Evolutionary conservation across 2,888 invertebrate species (phyloP), one percentile per base, ranked within the genome.

Genomic region (Hemaris fuciformis): DNA sequence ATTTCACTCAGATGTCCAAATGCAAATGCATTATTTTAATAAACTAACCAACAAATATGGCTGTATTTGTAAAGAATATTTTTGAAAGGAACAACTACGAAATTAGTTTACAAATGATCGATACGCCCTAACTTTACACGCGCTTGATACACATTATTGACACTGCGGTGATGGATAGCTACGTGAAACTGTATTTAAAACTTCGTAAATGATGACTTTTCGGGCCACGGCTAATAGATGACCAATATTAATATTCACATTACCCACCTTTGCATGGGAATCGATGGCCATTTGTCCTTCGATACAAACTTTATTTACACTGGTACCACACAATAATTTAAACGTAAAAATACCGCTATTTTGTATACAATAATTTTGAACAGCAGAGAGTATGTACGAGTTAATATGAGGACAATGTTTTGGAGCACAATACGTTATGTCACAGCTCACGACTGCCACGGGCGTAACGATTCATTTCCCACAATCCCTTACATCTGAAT

Each of bases 401-500:
- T n/a, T 38, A 4, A 38, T n/a, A 38, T 38, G n/a, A 38, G 38
- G n/a, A 38, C 2, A 48, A 48, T 48, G 48, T 15, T 53, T 53
- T 53, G 15, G 10, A 53, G 31, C 27, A 53, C 31, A 53, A 65
- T 59, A 64, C 56, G 59, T 67, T 59, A 60, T 45, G 45, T 45
- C 10, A n/a, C 27, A 18, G 8, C 48, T 57, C 63, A 57, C 62
- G 60, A 57, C 68, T 65, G 69, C 59, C 70, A 64, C 68, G 67
- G 62, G 69, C 74, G 75, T 75, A 75, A 78, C 80, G 83, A 87
- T 85, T 86, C 85, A 84, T 85, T 80, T 80, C 72, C 80, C 81
- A 84, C 88, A 84, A 87, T 86, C 87, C 84, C 84, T 86, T 84
- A 87, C 84, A 86, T 85, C 87, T 89, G 87, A 91, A 91, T 89